phyloP scores from a whole-genome alignment of 2,888 invertebrate genomes.

The Caenorhabditis sp. region DNA sequence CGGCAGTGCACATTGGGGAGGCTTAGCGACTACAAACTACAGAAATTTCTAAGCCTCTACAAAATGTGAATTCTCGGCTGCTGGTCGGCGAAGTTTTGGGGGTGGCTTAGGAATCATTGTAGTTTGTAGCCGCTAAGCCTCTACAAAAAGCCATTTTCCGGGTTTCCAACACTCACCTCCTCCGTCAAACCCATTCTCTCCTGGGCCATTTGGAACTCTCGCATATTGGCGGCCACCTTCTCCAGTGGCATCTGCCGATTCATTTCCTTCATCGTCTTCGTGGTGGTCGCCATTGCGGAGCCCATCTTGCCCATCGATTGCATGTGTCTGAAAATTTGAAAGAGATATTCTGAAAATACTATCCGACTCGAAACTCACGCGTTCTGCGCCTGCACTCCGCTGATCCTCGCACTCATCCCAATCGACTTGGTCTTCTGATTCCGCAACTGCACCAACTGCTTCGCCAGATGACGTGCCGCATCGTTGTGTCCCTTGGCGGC shows the following conservation, averaged over 20 bases:
- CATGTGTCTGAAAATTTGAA: constrained; percentile 86
- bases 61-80: too few species aligned
- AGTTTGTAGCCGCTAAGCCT: too few species aligned
- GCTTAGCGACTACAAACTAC: too few species aligned
- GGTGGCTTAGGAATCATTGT: too few species aligned
- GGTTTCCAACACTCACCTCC: constrained; percentile 87
- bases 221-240: constrained; percentile 89
- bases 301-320: constrained; percentile 92
- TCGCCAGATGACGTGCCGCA: constrained; percentile 88
- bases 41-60: too few species aligned
- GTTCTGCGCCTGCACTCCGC: constrained; percentile 86
- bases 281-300: constrained; percentile 92
- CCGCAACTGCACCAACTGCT: constrained; percentile 91
- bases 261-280: constrained; percentile 93
- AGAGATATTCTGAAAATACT: too few species aligned
- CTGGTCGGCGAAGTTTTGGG: too few species aligned
- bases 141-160: too few species aligned
- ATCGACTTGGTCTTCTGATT: constrained; percentile 92
- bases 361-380: constrained; percentile 5
- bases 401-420: constrained; percentile 90
- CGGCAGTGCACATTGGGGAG: too few species aligned
- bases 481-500: constrained; percentile 93
- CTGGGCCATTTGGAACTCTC: constrained; percentile 90
- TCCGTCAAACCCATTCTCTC: constrained; percentile 96
- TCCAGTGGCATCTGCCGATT: constrained; percentile 86